Evolutionary conservation across 1,140 invertebrate genomes (phyloP), one percentile per base, ranked within the genome.

Genomic region (Frieseomelitta varia): DNA sequence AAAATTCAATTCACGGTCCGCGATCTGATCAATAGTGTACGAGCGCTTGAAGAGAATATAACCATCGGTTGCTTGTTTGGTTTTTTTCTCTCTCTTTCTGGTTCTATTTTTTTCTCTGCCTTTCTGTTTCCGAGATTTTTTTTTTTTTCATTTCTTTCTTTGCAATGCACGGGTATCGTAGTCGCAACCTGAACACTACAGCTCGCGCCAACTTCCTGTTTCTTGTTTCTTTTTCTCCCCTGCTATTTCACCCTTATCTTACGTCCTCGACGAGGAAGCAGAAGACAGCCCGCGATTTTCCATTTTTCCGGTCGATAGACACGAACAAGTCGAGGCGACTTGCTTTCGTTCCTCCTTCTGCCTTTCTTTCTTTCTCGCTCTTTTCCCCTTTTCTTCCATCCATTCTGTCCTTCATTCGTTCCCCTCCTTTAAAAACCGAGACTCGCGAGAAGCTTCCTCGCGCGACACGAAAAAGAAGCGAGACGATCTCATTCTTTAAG

Each of bases 101-200:
- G n/a, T 24, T 68, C 51, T 61, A 19, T 58, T 12, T 63, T 19
- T 53, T 10, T 30, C 17, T 21, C 27, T 51, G 14, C 34, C 8
- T 34, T 19, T 21, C 27, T 51, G 24, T 34, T 53, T 72, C 69
- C 17, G 47, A 10, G 39, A 47, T 47, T 47, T 47, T 27, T 12
- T 77, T 24, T 27, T 27, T n/a, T 19, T 55, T 63, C 30, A 24
- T 67, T 24, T 14, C 4, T 30, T 53, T 65, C 27, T 39, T 11
- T 55, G 3, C 58, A 75, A 65, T 76, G 53, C 75, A 74, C 79
- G 81, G 73, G 75, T 71, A 91, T 30, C 77, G 81, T 86, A 91
- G 91, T 93, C 91, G 91, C 93, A 93, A 92, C 87, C 91, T 93
- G 92, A 94, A 94, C 92, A 93, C 91, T 92, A 93, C 93, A 94